phyloP scores from a whole-genome alignment of 2,888 invertebrate species.

The Lasioglossum marginatum region DNA sequence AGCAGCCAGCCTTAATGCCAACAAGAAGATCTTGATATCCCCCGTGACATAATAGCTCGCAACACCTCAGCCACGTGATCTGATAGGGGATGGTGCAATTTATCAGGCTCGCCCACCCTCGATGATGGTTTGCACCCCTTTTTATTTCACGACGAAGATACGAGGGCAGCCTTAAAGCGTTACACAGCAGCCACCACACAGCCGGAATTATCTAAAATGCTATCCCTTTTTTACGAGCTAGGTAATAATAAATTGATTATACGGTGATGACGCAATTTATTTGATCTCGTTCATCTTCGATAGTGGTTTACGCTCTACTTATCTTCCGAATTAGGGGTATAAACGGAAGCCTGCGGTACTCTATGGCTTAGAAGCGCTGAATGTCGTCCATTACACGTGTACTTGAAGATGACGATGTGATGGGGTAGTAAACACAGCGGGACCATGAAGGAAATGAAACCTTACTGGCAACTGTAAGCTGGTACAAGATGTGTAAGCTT shows the following conservation, averaged over 20 bases:
- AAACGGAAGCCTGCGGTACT: not conserved
- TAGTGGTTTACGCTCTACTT: not conserved
- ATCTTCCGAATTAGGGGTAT: not conserved
- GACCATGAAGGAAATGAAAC: not conserved
- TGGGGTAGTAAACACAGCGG: not conserved
- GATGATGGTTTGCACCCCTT: conserved; percentile 6
- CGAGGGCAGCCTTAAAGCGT: not conserved
- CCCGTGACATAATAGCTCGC: not conserved
- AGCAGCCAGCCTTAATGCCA: not conserved
- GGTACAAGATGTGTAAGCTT: not conserved
- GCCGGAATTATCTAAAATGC: conserved; percentile 1
- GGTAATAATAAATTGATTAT: conserved; percentile 2
- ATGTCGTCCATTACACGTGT: conserved; percentile 4
- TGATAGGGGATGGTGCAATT: not conserved
- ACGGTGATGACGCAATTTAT: not conserved
- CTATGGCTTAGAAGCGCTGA: not conserved
- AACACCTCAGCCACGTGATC: not conserved
- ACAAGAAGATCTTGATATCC: not conserved
- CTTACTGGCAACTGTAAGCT: not conserved
- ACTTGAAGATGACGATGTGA: conserved; percentile 1
- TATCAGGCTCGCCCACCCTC: conserved; percentile 5
- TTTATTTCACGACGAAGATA: conserved; percentile 5
- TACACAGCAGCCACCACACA: not conserved
- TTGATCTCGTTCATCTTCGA: conserved; percentile 1
- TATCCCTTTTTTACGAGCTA: not conserved